Percentiles rank a stretch among this genome's conserved stretches.
These are phyloP conservation scores for Drosophila repletoides DNA, from an alignment of 1,140 invertebrate genomes.

Conservation along the genomic window DNA sequence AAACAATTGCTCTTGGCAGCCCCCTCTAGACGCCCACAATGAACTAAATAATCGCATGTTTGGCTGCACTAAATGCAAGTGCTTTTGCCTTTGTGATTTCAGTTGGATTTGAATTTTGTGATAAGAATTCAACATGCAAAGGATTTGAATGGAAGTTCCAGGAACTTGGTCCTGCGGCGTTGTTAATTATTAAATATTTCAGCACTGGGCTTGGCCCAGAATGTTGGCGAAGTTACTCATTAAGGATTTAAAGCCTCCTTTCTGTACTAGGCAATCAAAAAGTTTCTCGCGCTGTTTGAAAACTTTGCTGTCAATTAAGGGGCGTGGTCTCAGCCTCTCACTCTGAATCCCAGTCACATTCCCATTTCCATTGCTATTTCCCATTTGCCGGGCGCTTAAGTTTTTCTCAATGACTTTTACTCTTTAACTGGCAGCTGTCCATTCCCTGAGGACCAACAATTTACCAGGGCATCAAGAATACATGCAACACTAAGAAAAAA, in stretches of 20 bases:
- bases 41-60: conserved; percentile 61
- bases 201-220: conserved; percentile 1
- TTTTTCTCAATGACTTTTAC: conserved; percentile 69
- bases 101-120: conserved; percentile 21
- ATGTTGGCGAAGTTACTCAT: conserved; percentile 62
- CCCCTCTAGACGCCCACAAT: not conserved
- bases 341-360: not conserved
- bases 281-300: conserved; percentile 45
- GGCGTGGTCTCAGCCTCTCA: conserved; percentile 1
- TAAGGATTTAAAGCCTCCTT: conserved; percentile 41
- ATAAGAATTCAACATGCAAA: conserved; percentile 59
- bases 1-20: not conserved
- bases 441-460: conserved; percentile 50
- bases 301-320: conserved; percentile 69
- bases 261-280: conserved; percentile 52
- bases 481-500: too few relatives aligned
- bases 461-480: not conserved
- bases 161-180: conserved; percentile 6
- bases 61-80: conserved; percentile 66
- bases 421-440: conserved; percentile 67
- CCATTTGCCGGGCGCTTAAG: conserved; percentile 22
- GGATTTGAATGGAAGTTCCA: conserved; percentile 9
- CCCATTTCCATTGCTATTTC: not conserved
- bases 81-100: conserved; percentile 46
- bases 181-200: conserved; percentile 69